phyloP scores from a whole-genome alignment of 2,888 invertebrate species.

The Habroteleia sp. region DNA sequence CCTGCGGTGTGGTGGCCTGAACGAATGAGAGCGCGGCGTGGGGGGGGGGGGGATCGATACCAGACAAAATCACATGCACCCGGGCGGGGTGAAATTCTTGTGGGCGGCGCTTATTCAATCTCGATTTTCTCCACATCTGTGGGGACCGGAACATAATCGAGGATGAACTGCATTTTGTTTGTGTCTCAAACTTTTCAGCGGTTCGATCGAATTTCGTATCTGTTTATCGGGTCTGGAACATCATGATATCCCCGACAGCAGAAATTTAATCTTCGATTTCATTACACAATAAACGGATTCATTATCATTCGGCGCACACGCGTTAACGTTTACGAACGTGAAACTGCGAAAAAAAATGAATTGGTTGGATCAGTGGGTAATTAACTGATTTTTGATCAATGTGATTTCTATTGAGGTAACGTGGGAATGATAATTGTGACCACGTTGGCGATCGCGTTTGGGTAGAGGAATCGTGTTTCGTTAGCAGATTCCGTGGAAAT shows the following conservation, averaged over 20 bases:
- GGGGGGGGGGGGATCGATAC: constrained; percentile 57
- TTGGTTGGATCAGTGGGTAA: no score
- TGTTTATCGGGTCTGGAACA: constrained; percentile 40
- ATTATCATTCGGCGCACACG: no score
- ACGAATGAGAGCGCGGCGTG: constrained; percentile 31
- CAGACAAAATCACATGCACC: constrained; percentile 54
- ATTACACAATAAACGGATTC: constrained; percentile 17
- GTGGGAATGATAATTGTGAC: no score
- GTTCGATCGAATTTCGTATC: constrained; percentile 49
- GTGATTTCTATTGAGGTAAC: no score
- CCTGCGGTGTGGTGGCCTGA: no score
- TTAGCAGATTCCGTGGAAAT: no score
- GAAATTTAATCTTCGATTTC: constrained; percentile 21
- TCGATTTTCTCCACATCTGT: constrained; percentile 56
- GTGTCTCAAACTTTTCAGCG: constrained; percentile 48
- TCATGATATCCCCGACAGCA: constrained; percentile 14
- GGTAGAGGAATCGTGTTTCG: no score
- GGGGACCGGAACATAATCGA: constrained; percentile 57
- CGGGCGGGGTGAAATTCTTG: constrained; percentile 49
- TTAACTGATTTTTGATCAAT: no score
- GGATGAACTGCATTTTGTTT: constrained; percentile 57
- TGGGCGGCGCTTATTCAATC: constrained; percentile 60
- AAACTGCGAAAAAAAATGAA: no score
- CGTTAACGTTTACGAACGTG: no score
- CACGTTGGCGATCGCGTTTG: no score